These are phyloP conservation scores for western clawed frog (Xenopus tropicalis) DNA, from an alignment of 2,113 vertebrate genomes.

Conservation along the genomic window UCB_Xtro_10.0 CM004450.2:80564501-80565000, in stretches of 20 bases:
- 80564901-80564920: too few relatives aligned
- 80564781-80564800: neutral
- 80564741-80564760: slow-evolving; percentile 16
- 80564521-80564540: too few relatives aligned
- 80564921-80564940: neutral
- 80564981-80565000: too few relatives aligned
- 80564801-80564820: neutral
- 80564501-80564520: neutral
- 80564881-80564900: neutral
- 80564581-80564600: neutral
- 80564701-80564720: neutral
- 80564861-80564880: too few relatives aligned
- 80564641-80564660: too few relatives aligned
- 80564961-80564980: too few relatives aligned
- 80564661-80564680: too few relatives aligned
- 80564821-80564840: neutral
- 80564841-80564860: neutral
- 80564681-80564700: neutral
- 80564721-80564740: slow-evolving; percentile 12
- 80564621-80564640: neutral
- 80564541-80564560: neutral
- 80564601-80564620: neutral
- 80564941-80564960: neutral
- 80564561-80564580: neutral
- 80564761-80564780: neutral